phyloP scores from a whole-genome alignment of 2,888 invertebrate species.

The Phaonia tiefii region DNA sequence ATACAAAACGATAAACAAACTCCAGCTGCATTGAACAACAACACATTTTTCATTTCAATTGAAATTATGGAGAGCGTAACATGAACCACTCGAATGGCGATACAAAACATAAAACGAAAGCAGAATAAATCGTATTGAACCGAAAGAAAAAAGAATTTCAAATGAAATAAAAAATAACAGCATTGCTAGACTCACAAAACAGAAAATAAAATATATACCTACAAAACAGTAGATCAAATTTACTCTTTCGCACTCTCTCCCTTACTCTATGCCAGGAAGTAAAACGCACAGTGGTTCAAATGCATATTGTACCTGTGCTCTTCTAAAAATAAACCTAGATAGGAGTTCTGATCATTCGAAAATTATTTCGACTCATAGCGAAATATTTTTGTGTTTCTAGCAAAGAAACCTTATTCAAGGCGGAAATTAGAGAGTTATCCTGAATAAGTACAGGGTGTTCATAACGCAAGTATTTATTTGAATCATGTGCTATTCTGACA shows the following conservation, averaged over 20 bases:
- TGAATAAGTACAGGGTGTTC: no score
- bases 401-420: no score
- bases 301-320: no score
- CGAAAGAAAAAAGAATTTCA: background rate
- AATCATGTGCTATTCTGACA: no score
- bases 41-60: background rate
- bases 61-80: slow-evolving; percentile 23
- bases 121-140: slow-evolving; percentile 8
- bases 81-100: slow-evolving; percentile 22
- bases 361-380: no score
- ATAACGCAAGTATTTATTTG: no score
- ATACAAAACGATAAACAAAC: slow-evolving; percentile 24
- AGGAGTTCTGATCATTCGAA: no score
- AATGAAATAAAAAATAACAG: slow-evolving; percentile 10
- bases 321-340: no score
- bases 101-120: slow-evolving; percentile 12
- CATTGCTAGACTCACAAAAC: background rate
- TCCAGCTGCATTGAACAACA: background rate
- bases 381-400: no score
- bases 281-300: no score
- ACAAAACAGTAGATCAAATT: slow-evolving; percentile 4
- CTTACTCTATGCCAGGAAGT: no score
- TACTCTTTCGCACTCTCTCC: background rate
- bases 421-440: no score
- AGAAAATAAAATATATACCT: background rate